phyloP scores from a whole-genome alignment of 2,888 invertebrate species.

The Dolichomitus sp. region DNA sequence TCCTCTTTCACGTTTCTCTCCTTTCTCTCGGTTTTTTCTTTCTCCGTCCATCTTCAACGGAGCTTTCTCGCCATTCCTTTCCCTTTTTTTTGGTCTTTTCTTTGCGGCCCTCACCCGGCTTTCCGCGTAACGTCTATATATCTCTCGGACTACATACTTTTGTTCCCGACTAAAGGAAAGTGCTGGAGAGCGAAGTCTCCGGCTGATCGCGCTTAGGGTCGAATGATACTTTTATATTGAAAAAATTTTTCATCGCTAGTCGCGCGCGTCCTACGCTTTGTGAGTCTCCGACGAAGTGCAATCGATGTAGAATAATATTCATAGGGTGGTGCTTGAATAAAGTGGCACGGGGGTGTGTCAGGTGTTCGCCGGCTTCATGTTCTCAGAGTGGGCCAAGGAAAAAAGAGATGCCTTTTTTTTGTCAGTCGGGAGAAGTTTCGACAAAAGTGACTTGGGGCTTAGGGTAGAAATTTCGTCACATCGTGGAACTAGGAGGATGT shows the following conservation, averaged over 20 bases:
- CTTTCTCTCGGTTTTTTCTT: background rate
- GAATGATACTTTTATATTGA: constrained; percentile 58
- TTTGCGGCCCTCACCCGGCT: constrained; percentile 36
- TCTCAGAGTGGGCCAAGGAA: background rate
- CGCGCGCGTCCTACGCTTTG: background rate
- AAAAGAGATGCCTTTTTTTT: background rate
- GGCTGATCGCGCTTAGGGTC: constrained; percentile 52
- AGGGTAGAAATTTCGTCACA: background rate
- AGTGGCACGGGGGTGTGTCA: constrained; percentile 53
- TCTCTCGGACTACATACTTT: constrained; percentile 40
- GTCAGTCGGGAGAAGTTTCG: constrained; percentile 4
- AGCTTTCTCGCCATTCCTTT: constrained; percentile 1
- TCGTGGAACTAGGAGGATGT: background rate
- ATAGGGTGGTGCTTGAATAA: constrained; percentile 49
- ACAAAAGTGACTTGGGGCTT: background rate
- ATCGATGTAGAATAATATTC: constrained; percentile 59
- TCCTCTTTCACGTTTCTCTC: constrained; percentile 35
- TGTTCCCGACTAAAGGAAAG: constrained; percentile 45
- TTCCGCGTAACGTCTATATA: constrained; percentile 45
- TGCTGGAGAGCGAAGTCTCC: constrained; percentile 37
- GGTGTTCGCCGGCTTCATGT: constrained; percentile 33
- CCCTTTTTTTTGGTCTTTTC: background rate
- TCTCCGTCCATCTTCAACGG: background rate
- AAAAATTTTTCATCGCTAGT: constrained; percentile 48
- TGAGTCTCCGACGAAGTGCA: constrained; percentile 39